These are phyloP conservation scores for Geococcyx californianus DNA, from an alignment of 2,113 vertebrate species.

Conservation along the genomic window DNA sequence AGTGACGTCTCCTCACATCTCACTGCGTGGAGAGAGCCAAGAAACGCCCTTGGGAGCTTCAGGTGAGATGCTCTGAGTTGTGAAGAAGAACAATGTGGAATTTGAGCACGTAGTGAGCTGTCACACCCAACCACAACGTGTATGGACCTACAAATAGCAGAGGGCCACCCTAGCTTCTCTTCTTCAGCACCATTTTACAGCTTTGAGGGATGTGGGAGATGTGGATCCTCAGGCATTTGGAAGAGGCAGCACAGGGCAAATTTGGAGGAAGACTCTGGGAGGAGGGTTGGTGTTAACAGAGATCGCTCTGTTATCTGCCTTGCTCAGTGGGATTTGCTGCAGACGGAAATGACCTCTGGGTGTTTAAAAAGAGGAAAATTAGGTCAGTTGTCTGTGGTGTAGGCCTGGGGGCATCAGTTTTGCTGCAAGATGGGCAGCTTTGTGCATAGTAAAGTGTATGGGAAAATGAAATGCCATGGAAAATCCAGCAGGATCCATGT, in stretches of 20 bases:
- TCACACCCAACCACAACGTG: rapidly evolving
- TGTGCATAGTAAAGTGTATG: rapidly evolving
- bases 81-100: background rate
- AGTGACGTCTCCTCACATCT: background rate
- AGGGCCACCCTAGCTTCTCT: background rate
- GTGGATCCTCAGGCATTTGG: background rate
- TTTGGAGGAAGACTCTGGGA: background rate
- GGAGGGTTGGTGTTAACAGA: background rate
- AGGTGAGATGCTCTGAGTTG: background rate
- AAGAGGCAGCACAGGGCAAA: background rate
- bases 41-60: background rate
- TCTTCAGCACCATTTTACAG: background rate
- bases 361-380: constrained; percentile 35
- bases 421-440: background rate
- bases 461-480: background rate
- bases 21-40: rapidly evolving
- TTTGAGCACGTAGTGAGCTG: rapidly evolving
- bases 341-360: constrained; percentile 35
- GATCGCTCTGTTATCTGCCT: background rate
- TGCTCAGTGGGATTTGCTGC: background rate
- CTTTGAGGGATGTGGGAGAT: background rate
- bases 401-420: background rate
- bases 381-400: constrained; percentile 49
- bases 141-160: background rate
- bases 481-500: background rate